Evolutionary conservation across 2,888 invertebrate genomes (phyloP), one percentile per base, ranked within the genome.

Genomic region (Drosophila trichaetosa): DNA sequence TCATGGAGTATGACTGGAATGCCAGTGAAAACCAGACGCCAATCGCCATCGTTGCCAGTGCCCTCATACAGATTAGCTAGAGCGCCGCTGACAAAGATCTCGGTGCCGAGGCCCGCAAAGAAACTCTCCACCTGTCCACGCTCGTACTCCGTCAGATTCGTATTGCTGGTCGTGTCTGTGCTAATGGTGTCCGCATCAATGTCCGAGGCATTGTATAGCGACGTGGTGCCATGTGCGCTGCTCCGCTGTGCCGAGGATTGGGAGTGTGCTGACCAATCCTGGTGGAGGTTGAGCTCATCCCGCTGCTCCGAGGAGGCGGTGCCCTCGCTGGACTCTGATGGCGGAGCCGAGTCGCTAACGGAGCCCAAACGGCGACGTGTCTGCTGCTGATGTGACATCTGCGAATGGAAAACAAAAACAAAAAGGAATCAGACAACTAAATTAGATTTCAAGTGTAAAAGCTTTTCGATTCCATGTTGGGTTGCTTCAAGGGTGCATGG

Each of bases 1-100:
- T 97, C 97, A 69, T 97, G 94, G 8, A 97, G 94, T 16, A 97
- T 94, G 5, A 97, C 95, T 0, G 97, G 97, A 62, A 97, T 96
- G 21, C 97, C 97, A 0, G 96, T 96, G 92, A 95, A 96, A 71
- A 95, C 94, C 57, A 97, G 94, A 79, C 95, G 94, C 97, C 97
- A 97, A 59, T 94, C 94, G 48, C 94, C 94, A 74, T 94, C 94
- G 63, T 94, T 93, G 29, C 94, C 94, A 64, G 94, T 94, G 81
- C 95, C 95, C 72, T 94, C 94, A 91, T 96, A 96, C 51, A 96
- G 92, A 92, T 96, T 96, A 52, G 96, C 97, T 89, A 97, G 91
- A 11, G 97, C 96, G 75, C 95, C 95, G 90, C 96, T 95, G 5
- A 97, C 97, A 91, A 94, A 96, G 46, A 97, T 95, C 92, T 96